These are phyloP conservation scores for Drosophila azteca DNA, from an alignment of 1,140 invertebrate species.

Conservation along the genomic window DNA sequence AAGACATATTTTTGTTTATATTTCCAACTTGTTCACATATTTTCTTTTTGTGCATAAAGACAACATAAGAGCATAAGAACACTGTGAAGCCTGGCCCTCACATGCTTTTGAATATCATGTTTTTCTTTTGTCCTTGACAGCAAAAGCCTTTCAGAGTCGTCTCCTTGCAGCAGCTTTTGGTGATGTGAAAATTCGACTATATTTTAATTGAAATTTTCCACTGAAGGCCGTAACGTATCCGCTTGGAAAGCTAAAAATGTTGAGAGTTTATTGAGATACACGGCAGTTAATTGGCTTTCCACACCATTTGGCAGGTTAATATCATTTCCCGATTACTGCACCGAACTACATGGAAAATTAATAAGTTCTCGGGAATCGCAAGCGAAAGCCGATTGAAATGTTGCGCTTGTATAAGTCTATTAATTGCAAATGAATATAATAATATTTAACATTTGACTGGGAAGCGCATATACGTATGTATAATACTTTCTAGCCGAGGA, in stretches of 20 bases:
- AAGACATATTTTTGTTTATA: no score
- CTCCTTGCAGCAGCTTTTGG: background rate
- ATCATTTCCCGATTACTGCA: constrained; percentile 27
- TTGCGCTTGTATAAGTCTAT: constrained; percentile 7
- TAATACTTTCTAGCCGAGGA: constrained; percentile 37
- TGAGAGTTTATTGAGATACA: constrained; percentile 17
- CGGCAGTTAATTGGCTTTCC: constrained; percentile 39
- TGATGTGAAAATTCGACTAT: background rate
- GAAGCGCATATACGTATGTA: constrained; percentile 14
- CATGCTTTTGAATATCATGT: no score
- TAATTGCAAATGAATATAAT: constrained; percentile 44
- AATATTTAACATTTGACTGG: constrained; percentile 31
- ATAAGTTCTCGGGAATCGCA: constrained; percentile 13
- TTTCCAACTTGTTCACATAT: no score
- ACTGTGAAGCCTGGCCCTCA: no score
- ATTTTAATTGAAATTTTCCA: constrained; percentile 22
- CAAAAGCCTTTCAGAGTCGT: background rate
- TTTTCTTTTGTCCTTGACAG: no score
- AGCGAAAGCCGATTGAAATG: background rate
- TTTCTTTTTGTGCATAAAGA: no score
- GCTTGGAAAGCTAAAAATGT: constrained; percentile 17
- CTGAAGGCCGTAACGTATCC: no score
- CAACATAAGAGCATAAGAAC: no score
- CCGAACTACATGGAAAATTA: constrained; percentile 43
- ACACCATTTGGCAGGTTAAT: constrained; percentile 50